phyloP scores from a whole-genome alignment of 92 coral and sea anemone genomes.

The Epizoanthus ramosus region DNA sequence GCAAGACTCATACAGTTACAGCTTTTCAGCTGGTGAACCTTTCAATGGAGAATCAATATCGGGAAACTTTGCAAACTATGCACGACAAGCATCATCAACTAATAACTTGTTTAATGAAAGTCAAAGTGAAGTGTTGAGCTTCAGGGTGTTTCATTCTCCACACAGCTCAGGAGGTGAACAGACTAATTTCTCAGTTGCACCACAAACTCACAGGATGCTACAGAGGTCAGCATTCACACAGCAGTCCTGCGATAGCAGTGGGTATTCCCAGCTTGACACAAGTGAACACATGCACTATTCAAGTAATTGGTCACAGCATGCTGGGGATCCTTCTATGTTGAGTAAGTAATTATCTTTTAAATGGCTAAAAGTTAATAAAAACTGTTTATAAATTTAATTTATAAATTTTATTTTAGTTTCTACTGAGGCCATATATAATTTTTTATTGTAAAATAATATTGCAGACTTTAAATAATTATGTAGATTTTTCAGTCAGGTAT shows the following conservation, averaged over 20 bases:
- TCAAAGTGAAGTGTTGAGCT: constrained; percentile 52
- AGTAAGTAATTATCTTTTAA: neutral
- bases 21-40: constrained; percentile 52
- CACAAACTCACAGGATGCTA: constrained; percentile 27
- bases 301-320: constrained; percentile 13
- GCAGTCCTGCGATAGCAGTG: constrained; percentile 37
- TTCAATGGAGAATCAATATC: constrained; percentile 52
- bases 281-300: constrained; percentile 9
- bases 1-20: constrained; percentile 57
- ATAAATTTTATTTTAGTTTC: too few relatives aligned
- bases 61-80: constrained; percentile 37
- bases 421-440: too few relatives aligned
- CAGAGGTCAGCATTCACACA: constrained; percentile 35
- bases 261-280: constrained; percentile 23
- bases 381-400: too few relatives aligned
- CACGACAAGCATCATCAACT: constrained; percentile 53
- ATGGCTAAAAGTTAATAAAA: too few relatives aligned
- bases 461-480: too few relatives aligned
- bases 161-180: constrained; percentile 47
- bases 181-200: neutral
- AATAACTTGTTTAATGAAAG: constrained; percentile 55
- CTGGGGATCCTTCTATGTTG: constrained; percentile 14
- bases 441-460: too few relatives aligned
- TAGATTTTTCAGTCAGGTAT: too few relatives aligned
- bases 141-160: constrained; percentile 34